These are phyloP conservation scores for Notamacropus eugenii DNA, from an alignment of 2,797 vertebrate genomes.

Conservation along the genomic window DNA sequence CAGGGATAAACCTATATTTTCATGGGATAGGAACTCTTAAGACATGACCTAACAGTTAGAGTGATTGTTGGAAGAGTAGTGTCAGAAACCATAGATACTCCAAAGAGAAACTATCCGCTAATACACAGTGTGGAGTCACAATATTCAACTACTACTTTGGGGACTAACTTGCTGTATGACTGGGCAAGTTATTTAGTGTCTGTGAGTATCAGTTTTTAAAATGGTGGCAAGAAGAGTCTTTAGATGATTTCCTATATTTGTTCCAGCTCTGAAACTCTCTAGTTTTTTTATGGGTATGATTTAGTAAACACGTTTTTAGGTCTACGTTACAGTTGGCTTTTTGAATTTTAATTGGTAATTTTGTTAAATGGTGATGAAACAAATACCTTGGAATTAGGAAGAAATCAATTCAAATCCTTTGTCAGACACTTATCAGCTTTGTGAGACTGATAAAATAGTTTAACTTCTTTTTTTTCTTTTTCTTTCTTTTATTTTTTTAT, in stretches of 20 bases:
- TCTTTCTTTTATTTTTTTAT: no score
- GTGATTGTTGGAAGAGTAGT: not conserved
- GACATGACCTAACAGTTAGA: not conserved
- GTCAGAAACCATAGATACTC: not conserved
- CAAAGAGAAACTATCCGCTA: not conserved
- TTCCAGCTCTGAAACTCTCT: not conserved
- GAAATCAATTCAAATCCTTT: not conserved
- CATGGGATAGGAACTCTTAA: not conserved
- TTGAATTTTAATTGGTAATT: not conserved
- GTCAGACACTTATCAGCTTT: not conserved
- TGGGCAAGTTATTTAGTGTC: not conserved
- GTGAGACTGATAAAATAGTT: not conserved
- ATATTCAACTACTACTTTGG: not conserved
- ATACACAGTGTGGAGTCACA: not conserved
- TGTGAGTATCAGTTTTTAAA: not conserved
- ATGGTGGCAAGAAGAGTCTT: not conserved
- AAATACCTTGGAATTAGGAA: not conserved
- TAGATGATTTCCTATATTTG: not conserved
- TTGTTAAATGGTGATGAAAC: not conserved
- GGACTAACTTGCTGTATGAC: not conserved
- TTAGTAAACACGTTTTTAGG: not conserved
- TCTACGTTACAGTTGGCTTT: not conserved
- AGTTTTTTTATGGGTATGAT: not conserved
- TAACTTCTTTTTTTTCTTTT: not conserved
- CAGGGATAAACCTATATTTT: not conserved